phyloP scores from a whole-genome alignment of 2,888 invertebrate genomes.

The Ochlodes sylvanus region DNA sequence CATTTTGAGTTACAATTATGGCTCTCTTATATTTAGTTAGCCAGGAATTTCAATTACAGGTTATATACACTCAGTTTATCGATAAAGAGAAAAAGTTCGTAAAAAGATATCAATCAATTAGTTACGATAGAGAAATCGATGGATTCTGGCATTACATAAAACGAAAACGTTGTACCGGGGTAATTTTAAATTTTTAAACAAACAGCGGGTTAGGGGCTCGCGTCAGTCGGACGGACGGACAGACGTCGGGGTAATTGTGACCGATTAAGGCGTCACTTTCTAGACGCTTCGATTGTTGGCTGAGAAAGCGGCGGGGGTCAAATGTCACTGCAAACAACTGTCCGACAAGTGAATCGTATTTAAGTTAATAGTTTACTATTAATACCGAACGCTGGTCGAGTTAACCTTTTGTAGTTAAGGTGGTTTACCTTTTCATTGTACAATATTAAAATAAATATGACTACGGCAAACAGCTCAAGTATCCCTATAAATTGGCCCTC shows the following conservation, averaged over 20 bases:
- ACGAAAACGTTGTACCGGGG: background rate
- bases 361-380: conserved; percentile 10
- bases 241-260: conserved; percentile 30
- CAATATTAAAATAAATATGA: background rate
- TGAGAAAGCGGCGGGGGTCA: conserved; percentile 35
- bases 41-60: too few relatives aligned
- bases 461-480: background rate
- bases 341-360: conserved; percentile 15
- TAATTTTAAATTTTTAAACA: conserved; percentile 8
- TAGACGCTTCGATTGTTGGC: conserved; percentile 31
- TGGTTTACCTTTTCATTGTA: background rate
- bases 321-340: conserved; percentile 30
- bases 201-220: conserved; percentile 23
- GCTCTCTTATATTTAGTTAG: too few relatives aligned
- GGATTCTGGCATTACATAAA: background rate
- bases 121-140: too few relatives aligned
- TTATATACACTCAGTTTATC: too few relatives aligned
- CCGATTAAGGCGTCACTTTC: conserved; percentile 36
- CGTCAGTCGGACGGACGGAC: conserved; percentile 16
- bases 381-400: background rate
- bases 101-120: too few relatives aligned
- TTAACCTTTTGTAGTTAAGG: background rate
- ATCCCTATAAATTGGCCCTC: too few relatives aligned
- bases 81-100: too few relatives aligned
- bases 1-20: too few relatives aligned